Evolutionary conservation across 2,797 vertebrate species (phyloP), one percentile per base, ranked within the genome.

Genomic region (Ficedula albicollis): DNA sequence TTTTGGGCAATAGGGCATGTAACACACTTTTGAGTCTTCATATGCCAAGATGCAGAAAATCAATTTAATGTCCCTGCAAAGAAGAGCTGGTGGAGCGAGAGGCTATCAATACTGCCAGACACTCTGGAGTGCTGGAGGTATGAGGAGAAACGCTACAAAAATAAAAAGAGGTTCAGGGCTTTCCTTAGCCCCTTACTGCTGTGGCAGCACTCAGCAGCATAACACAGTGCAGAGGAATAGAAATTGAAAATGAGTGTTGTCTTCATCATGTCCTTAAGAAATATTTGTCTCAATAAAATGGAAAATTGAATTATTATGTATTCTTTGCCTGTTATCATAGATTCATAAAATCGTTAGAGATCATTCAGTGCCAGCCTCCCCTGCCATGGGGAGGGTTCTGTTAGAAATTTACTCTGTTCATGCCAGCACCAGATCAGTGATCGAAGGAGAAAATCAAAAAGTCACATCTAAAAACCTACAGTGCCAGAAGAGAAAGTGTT

Each of bases 41-140:
- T 48, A 34, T 87, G 87, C 55, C 74, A 95, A 94, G 90, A 93
- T 93, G 84, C 75, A 85, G 73, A 79, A 97, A 97, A 96, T 97
- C 83, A 95, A 95, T 97, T 77, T 95, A 93, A 91, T 83, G 86
- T 93, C 74, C 92, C 78, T 48, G 62, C 49, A 62, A 81, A 93
- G 78, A 70, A 55, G 83, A 64, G 32, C 67, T 43, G 55, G 43
- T 81, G 87, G 87, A 69, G 77, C 9, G 4, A 81, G 95, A 95
- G 38, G 46, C 52, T 89, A 91, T 82, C 93, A 95, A 58, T 87
- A 87, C 63, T 90, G 55, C 62, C 77, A 87, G 77, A 29, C 67
- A 52, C 62, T 49, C 49, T 84, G 54, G 43, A 52, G 34, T 2
- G 4, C 30, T 30, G 52, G 51, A 87, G 76, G 41, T 30, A 29